These are phyloP conservation scores for Aethes cnicana DNA, from an alignment of 2,888 invertebrate species.

Conservation along the genomic window DNA sequence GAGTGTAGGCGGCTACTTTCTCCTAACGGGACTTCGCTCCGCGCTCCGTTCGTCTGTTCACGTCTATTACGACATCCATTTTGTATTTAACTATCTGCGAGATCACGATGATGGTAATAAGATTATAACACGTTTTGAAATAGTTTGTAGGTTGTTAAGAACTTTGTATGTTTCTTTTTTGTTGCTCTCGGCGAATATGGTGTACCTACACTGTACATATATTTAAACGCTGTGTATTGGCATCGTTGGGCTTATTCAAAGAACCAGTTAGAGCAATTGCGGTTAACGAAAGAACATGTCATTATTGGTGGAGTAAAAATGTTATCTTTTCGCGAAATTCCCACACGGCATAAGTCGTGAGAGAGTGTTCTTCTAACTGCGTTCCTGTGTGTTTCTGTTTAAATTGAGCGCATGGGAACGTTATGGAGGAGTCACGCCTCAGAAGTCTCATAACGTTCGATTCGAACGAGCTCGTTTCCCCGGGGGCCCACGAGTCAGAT, in stretches of 20 bases:
- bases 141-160: conserved; percentile 45
- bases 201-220: background rate
- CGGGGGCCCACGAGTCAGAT: conserved; percentile 51
- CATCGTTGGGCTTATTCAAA: conserved; percentile 15
- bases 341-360: conserved; percentile 17
- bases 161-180: conserved; percentile 32
- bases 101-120: conserved; percentile 53
- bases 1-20: conserved; percentile 79
- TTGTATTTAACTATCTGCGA: conserved; percentile 65
- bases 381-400: conserved; percentile 14
- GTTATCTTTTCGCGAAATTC: conserved; percentile 14
- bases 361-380: conserved; percentile 5
- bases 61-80: conserved; percentile 64
- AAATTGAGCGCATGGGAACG: conserved; percentile 16
- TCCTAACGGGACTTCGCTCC: conserved; percentile 74
- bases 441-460: conserved; percentile 33
- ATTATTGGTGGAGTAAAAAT: conserved; percentile 12
- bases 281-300: background rate
- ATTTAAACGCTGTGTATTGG: conserved; percentile 1
- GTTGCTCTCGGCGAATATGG: conserved; percentile 21
- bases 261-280: conserved; percentile 12
- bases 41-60: conserved; percentile 38
- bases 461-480: conserved; percentile 51
- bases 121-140: conserved; percentile 52
- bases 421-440: conserved; percentile 17